phyloP scores from a whole-genome alignment of 2,797 vertebrate species.

The Channa striata region DNA sequence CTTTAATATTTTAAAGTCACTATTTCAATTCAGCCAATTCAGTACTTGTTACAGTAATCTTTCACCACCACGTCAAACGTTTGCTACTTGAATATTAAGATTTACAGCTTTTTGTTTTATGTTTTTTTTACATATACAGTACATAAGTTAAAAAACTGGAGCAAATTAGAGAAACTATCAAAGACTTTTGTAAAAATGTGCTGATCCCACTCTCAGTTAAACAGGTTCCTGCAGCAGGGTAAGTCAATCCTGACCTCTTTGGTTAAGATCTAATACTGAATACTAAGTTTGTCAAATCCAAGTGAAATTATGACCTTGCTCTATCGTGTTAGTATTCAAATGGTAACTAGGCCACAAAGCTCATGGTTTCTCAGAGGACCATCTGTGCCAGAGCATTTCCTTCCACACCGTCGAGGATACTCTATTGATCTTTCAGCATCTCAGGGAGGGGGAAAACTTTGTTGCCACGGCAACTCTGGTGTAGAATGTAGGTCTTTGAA shows the following conservation, averaged over 20 bases:
- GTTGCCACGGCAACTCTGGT: conserved; percentile 85
- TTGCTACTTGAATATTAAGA: not conserved
- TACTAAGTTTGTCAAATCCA: conserved; percentile 37
- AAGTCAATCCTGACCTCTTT: conserved; percentile 15
- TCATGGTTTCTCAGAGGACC: conserved; percentile 69
- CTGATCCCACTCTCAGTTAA: conserved; percentile 15
- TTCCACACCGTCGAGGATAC: conserved; percentile 74
- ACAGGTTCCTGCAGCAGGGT: conserved; percentile 5
- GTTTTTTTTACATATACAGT: too few relatives aligned
- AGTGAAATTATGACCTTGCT: conserved; percentile 43
- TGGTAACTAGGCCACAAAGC: conserved; percentile 75
- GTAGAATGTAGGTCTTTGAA: conserved; percentile 84
- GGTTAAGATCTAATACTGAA: conserved; percentile 27
- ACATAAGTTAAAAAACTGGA: too few relatives aligned
- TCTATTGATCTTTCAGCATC: conserved; percentile 82
- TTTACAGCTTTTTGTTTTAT: too few relatives aligned
- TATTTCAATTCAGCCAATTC: too few relatives aligned
- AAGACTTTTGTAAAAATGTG: not conserved
- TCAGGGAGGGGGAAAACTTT: conserved; percentile 66
- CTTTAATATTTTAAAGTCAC: too few relatives aligned
- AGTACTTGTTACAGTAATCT: too few relatives aligned
- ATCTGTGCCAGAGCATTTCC: conserved; percentile 76
- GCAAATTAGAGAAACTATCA: not conserved
- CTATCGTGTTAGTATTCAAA: conserved; percentile 66
- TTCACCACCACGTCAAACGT: not conserved